Percentiles rank a stretch among this genome's conserved stretches.
These are phyloP conservation scores for Tragelaphus strepsiceros DNA, from an alignment of 2,113 vertebrate genomes.

Conservation along the genomic window DNA sequence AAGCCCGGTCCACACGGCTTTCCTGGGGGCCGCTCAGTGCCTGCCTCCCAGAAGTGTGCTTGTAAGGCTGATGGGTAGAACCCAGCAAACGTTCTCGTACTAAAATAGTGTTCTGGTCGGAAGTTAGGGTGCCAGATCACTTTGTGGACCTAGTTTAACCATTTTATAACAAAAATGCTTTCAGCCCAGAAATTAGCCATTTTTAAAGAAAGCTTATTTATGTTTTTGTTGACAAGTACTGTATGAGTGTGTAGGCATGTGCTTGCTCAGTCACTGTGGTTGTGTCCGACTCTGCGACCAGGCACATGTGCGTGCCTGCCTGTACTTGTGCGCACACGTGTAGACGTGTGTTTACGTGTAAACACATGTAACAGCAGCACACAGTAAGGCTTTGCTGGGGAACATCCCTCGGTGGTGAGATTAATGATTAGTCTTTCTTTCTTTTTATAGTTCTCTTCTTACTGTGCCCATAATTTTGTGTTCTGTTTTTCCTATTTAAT, in stretches of 20 bases:
- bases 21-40: neutral
- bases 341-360: neutral
- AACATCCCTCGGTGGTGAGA: neutral
- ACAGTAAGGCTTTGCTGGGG: neutral
- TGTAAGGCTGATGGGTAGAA: neutral
- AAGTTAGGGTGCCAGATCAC: neutral
- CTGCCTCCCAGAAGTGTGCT: neutral
- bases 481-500: neutral
- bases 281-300: neutral
- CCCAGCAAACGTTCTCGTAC: neutral
- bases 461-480: neutral
- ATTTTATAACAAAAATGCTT: constrained; percentile 5
- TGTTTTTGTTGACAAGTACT: neutral
- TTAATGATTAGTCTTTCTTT: neutral
- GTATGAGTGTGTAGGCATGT: neutral
- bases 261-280: accelerated
- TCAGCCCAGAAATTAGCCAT: neutral
- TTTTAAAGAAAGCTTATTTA: neutral
- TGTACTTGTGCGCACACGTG: neutral
- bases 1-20: neutral
- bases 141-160: neutral
- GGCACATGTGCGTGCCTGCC: neutral
- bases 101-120: neutral
- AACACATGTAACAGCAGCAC: neutral
- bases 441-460: neutral